A percentile compares a stretch with the other conserved stretches of the same genome.
Conservation (phyloP, 2,888 invertebrate species). For the Cephalotes varians region DNA sequence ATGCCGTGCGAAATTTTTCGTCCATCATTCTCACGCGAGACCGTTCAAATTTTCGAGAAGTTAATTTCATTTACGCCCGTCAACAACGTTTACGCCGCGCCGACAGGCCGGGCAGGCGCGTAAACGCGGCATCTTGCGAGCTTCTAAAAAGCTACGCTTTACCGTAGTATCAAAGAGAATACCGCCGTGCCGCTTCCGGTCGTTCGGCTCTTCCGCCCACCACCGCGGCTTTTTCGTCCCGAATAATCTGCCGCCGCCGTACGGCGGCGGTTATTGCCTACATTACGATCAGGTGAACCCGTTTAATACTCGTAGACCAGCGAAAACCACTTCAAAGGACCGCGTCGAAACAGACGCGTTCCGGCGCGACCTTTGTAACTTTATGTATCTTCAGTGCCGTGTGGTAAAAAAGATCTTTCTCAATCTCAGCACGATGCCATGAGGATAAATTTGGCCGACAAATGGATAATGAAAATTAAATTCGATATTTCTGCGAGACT, state of each 20-base stretch:
- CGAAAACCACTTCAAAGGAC: constrained; percentile 76
- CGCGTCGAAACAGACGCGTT: constrained; percentile 60
- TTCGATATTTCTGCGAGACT: neutral
- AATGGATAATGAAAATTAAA: constrained; percentile 31
- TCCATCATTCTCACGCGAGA: constrained; percentile 28
- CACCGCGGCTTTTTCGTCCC: constrained; percentile 49
- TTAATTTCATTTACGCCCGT: constrained; percentile 44
- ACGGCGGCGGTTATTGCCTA: constrained; percentile 71
- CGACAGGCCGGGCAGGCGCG: constrained; percentile 14
- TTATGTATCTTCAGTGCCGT: constrained; percentile 39
- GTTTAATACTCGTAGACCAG: constrained; percentile 69
- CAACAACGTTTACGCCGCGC: constrained; percentile 40
- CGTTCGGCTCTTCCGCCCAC: constrained; percentile 73
- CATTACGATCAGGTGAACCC: constrained; percentile 79
- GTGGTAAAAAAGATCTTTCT: constrained; percentile 36
- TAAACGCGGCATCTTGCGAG: constrained; percentile 36
- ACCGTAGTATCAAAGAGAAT: constrained; percentile 63
- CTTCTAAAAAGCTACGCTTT: constrained; percentile 45
- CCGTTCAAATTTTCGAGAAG: constrained; percentile 16
- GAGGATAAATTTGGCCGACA: constrained; percentile 36
- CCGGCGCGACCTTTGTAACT: constrained; percentile 42
- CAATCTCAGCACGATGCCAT: constrained; percentile 18
- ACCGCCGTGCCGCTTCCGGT: constrained; percentile 76
- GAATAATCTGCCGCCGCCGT: constrained; percentile 43
- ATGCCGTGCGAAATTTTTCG: constrained; percentile 4